Evolutionary conservation across 2,888 invertebrate genomes (phyloP), one percentile per base, ranked within the genome.

Genomic region (Parapristionchus giblindavisi): DNA sequence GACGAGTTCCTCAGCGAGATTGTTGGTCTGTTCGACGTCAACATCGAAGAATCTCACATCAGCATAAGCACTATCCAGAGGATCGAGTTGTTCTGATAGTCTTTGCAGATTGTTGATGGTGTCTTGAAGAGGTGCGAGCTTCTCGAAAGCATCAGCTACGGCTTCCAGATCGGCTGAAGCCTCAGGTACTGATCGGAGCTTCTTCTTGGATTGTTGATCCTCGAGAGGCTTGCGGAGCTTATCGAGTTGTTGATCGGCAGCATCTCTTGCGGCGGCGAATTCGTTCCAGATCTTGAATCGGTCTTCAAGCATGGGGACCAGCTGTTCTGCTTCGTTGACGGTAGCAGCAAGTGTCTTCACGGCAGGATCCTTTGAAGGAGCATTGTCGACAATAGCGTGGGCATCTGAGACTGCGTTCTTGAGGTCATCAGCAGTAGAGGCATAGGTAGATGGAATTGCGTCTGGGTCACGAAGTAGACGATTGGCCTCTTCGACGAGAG

Each of bases 41-140:
- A 81, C 81, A 61, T 85, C 82, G 70, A 81, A 76, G 79, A 84
- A 85, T 43, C 85, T 81, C 14, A 81, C 78, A 27, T 85, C 85
- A 36, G 82, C 80, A 58, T 78, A 76, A 27, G 77, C 82, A 43
- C 76, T 78, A 61, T 80, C 85, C 51, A 83, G 79, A 68, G 83
- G 83, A 43, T 65, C 65, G 65, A 65, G 65, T 43, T 43, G 65
- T 43, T 65, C 65, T n/a, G 65, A 65, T 21, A 65, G 65, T 40
- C 77, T 76, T 76, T 83, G 81, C 77, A 85, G 77, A 52, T 77
- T 75, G 58, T 52, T 58, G 40, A 78, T 78, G 51, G 77, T 78
- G 51, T 71, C 77, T 54, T 77, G 75, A 40, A 81, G 78, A 36
- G 75, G 72, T 52, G 75, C 65, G 36, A 79, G 51, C 17, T 77